A percentile compares a stretch with the other conserved stretches of the same genome.
Evolutionary conservation across 30 jellyfish, hydroid and myxozoan genomes (phyloP).

Genomic region (Turritopsis dohrnii): DNA sequence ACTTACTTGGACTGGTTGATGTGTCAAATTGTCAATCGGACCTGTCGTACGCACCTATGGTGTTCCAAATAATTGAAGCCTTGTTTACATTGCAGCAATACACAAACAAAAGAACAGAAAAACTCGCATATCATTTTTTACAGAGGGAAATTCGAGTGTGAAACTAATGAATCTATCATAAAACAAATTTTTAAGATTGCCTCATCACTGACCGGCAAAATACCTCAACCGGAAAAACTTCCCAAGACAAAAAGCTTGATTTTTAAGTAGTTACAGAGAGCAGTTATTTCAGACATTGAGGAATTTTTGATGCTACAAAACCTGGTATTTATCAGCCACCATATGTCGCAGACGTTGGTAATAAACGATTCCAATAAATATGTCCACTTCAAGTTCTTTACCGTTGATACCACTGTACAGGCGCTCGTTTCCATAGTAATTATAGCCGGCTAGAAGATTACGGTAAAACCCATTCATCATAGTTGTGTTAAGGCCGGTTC

Average conservation of each 20-base stretch:
- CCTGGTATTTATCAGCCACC: constrained; percentile 99
- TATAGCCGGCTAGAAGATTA: constrained; percentile 67
- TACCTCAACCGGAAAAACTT: no score
- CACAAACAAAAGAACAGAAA: no score
- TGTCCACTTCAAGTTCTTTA: constrained; percentile 91
- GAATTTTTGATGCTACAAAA: not conserved
- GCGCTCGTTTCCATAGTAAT: constrained; percentile 88
- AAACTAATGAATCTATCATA: no score
- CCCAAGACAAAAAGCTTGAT: no score
- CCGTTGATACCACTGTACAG: constrained; percentile 97
- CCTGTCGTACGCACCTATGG: constrained; percentile 98
- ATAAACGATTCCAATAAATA: constrained; percentile 95
- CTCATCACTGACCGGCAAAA: no score
- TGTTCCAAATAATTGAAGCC: not conserved
- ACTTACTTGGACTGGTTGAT: constrained; percentile 95
- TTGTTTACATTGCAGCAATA: not conserved
- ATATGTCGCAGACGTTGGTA: constrained; percentile 99
- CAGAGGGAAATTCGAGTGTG: no score
- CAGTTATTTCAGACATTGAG: no score
- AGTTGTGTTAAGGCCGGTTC: not conserved
- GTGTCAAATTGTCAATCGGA: constrained; percentile 89
- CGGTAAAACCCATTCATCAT: not conserved
- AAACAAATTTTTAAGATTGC: no score
- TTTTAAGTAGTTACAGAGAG: no score
- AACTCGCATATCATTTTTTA: no score